A percentile compares a stretch with the other conserved stretches of the same genome.
Conservation (phyloP, 1,140 invertebrate species). For the Apis cerana region DNA sequence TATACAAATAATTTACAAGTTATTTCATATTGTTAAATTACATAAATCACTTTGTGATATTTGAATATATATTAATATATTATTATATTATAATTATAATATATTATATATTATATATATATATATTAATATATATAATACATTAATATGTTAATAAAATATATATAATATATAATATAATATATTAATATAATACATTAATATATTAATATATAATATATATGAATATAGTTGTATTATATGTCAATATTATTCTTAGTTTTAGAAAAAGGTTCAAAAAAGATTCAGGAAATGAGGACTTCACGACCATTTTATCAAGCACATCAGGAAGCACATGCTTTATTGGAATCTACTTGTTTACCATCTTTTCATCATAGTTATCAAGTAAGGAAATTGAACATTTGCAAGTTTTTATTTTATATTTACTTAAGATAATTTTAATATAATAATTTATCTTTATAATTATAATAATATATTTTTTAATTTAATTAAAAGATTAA, state of each 20-base stretch:
- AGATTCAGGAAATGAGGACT: conserved; percentile 88
- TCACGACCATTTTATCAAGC: conserved; percentile 91
- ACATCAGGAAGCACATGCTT: conserved; percentile 89
- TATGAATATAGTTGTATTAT: not conserved
- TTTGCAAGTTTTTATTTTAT: not conserved
- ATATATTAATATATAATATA: too few species aligned
- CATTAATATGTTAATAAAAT: too few species aligned
- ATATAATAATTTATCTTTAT: too few species aligned
- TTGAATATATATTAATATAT: not conserved
- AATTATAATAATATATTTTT: too few species aligned
- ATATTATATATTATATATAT: too few species aligned
- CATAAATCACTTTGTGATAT: too few species aligned
- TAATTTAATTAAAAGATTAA: too few species aligned
- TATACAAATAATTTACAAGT: too few species aligned
- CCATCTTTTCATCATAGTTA: conserved; percentile 92
- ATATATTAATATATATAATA: too few species aligned
- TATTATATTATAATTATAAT: too few species aligned
- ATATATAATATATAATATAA: too few species aligned
- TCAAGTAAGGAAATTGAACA: conserved; percentile 83
- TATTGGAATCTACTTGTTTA: conserved; percentile 89
- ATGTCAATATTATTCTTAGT: conserved; percentile 75
- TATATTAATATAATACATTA: not conserved
- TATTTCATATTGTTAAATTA: too few species aligned
- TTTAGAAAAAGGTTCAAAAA: conserved; percentile 84
- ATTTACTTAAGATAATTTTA: not conserved